Evolutionary conservation across 2,888 invertebrate genomes (phyloP).

Genomic region (Tuta absoluta): DNA sequence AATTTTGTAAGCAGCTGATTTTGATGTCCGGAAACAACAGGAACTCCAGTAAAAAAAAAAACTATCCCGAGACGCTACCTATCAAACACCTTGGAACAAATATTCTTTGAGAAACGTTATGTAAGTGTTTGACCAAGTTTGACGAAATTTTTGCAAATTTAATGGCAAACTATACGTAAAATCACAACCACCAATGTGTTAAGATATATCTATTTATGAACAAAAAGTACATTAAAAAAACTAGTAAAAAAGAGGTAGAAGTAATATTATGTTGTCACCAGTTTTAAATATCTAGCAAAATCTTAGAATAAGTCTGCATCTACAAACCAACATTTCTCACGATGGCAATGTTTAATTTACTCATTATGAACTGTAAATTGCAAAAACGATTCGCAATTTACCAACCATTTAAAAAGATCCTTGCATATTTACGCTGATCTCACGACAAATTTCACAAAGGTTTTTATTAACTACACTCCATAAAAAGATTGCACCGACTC

Average conservation of each 20-base stretch:
- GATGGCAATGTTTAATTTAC: neutral
- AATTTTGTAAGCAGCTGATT: slow-evolving; percentile 19
- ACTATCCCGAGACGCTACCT: neutral
- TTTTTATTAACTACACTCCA: slow-evolving; percentile 17
- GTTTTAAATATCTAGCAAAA: neutral
- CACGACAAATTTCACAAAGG: slow-evolving; percentile 16
- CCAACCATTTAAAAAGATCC: slow-evolving; percentile 9
- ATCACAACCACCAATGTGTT: no score
- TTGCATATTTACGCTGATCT: slow-evolving; percentile 14
- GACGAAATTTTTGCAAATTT: neutral
- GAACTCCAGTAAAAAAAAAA: no score
- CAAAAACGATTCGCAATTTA: slow-evolving; percentile 15
- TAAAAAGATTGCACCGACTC: slow-evolving; percentile 15
- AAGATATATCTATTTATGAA: neutral
- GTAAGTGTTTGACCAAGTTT: no score
- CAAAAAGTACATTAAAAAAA: neutral
- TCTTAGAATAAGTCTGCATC: neutral
- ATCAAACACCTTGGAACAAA: neutral
- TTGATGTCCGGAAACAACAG: neutral
- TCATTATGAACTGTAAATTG: slow-evolving; percentile 5
- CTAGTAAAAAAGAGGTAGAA: neutral
- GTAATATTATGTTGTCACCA: neutral
- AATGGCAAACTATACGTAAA: neutral
- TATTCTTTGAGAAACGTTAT: no score
- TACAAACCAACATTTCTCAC: neutral